Conservation (phyloP, 2,888 invertebrate species). For the Rhyacophila evoluta region DNA sequence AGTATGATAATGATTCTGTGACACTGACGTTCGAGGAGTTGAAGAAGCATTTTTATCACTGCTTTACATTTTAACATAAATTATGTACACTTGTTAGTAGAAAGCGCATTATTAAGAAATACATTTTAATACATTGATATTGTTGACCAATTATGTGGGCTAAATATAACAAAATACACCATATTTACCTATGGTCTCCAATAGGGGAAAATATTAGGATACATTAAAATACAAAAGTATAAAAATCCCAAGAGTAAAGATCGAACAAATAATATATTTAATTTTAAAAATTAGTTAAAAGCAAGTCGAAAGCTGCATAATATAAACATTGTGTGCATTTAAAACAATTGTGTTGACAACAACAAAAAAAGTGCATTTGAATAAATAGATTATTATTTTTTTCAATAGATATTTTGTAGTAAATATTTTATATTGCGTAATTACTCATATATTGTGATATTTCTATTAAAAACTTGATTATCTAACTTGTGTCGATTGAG, state of each 20-base stretch:
- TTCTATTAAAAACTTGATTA: not conserved
- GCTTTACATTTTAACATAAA: conserved; percentile 8
- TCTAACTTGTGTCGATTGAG: not conserved
- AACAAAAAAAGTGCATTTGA: conserved; percentile 31
- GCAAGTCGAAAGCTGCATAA: not conserved
- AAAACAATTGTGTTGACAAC: conserved; percentile 23
- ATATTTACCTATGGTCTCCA: not conserved
- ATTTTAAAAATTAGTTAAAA: not conserved
- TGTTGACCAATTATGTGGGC: not conserved
- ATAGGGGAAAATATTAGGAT: not conserved
- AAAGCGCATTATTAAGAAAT: conserved; percentile 23
- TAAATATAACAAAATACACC: conserved; percentile 26
- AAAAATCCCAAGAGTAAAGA: conserved; percentile 4
- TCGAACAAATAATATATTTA: not conserved
- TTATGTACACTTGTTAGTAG: conserved; percentile 13
- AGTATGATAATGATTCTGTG: not conserved
- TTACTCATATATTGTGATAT: not conserved
- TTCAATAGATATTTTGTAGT: not conserved
- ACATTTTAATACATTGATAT: not conserved
- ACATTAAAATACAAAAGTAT: conserved; percentile 10
- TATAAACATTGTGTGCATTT: conserved; percentile 19
- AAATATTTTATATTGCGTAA: not conserved
- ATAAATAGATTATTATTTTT: not conserved
- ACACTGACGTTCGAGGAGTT: not conserved
- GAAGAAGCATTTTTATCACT: not conserved